These are phyloP conservation scores for Phycodurus eques DNA, from an alignment of 2,113 vertebrate genomes.

Conservation along the genomic window DNA sequence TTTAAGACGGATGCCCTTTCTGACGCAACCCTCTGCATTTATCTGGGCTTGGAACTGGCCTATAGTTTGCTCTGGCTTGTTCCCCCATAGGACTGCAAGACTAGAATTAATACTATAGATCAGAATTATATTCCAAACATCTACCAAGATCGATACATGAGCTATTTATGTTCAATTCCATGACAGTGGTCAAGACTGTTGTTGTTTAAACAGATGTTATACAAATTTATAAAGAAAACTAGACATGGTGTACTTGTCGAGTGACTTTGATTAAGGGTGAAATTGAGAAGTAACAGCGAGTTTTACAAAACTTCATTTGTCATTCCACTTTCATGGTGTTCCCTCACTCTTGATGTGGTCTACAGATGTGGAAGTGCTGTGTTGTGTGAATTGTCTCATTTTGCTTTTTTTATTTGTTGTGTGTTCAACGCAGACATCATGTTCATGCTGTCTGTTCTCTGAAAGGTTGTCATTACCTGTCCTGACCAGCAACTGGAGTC, in stretches of 20 bases:
- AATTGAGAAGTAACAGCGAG: constrained; percentile 18
- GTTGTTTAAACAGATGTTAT: no score
- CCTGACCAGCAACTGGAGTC: constrained; percentile 43
- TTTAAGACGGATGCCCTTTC: no score
- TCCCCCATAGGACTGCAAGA: no score
- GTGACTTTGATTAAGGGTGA: neutral
- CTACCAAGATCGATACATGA: no score
- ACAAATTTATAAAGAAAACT: no score
- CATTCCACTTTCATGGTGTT: constrained; percentile 54
- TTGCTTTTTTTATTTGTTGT: neutral
- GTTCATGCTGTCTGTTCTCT: constrained; percentile 18
- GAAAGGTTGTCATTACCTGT: constrained; percentile 49
- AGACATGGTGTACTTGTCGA: neutral
- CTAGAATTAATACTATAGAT: no score
- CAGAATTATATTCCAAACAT: no score
- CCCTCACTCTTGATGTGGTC: constrained; percentile 24
- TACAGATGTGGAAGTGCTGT: constrained; percentile 2
- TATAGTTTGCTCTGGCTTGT: no score
- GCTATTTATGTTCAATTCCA: no score
- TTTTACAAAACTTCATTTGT: constrained; percentile 42
- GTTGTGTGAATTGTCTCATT: neutral
- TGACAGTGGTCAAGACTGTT: no score
- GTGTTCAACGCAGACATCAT: constrained; percentile 39
- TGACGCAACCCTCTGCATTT: no score
- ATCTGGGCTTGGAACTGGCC: no score